Evolutionary conservation across 2,888 invertebrate species (phyloP).

Genomic region (Drosophila lacicola): DNA sequence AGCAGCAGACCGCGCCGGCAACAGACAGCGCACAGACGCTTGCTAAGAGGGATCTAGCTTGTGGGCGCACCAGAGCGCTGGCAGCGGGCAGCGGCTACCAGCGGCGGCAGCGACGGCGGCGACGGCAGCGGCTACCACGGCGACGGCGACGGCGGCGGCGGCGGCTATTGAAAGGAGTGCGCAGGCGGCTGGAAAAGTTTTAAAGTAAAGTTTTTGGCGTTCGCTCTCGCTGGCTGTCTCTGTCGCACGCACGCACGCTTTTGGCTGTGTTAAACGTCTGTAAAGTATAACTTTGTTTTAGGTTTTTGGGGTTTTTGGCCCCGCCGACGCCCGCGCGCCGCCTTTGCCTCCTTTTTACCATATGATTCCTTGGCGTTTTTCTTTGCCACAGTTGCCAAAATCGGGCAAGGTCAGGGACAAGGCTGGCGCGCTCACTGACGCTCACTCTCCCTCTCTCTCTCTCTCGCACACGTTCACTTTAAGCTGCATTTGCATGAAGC

Average conservation of each 20-base stretch:
- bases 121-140: background rate
- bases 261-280: conserved; percentile 68
- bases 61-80: background rate
- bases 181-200: conserved; percentile 72
- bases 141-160: background rate
- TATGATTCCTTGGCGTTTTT: conserved; percentile 63
- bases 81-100: background rate
- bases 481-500: conserved; percentile 52
- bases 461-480: conserved; percentile 4
- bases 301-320: conserved; percentile 74
- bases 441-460: background rate
- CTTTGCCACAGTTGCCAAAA: conserved; percentile 70
- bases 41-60: conserved; percentile 46
- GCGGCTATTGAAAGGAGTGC: conserved; percentile 55
- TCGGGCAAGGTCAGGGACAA: conserved; percentile 79
- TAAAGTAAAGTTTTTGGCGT: conserved; percentile 80
- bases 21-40: conserved; percentile 62
- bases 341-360: conserved; percentile 43
- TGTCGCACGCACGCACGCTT: conserved; percentile 25
- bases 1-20: conserved; percentile 23
- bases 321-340: conserved; percentile 13
- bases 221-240: conserved; percentile 10
- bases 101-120: background rate
- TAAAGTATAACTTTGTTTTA: conserved; percentile 81
- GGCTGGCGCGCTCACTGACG: conserved; percentile 28